Base-by-base conservation (phyloP, 2,888 invertebrate species). In the Melanargia galathea region DNA sequence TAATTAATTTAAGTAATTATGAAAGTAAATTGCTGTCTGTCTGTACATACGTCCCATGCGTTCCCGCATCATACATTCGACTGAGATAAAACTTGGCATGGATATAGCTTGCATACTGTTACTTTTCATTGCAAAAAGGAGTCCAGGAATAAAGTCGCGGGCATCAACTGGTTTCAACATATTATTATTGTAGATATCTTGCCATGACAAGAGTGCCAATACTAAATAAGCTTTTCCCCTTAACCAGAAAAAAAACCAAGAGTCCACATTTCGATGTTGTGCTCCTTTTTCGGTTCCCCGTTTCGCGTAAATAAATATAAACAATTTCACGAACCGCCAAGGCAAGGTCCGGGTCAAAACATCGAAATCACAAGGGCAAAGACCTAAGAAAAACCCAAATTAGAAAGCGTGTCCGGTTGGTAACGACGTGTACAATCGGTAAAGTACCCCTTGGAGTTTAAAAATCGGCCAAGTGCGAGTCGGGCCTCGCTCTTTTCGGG, bases 311-410 rank as follows among this genome's bases (percentile, higher is more conserved):
- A 33, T 35, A 52, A 52, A 52, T 52, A 52, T 52, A 52, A 52
- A 51, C 33, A 18, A 51, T 33, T 16, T 16, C 18, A 51, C 35
- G 18, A 52, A 52, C 33, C 6, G 5, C 18, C 56, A 13, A 62
- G 52, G 33, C 43, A 7, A n/a, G 40, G 40, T 62, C 57, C 57
- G 57, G 62, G 55, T 62, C 30, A n/a, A 49, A 57, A 33, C 33
- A 20, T 51, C 57, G 13, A 58, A 58, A 58, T 43, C 45, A 45
- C 51, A 30, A 58, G 62, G 57, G 51, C 57, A 46, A 62, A 35
- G 57, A 62, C 62, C 57, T 13, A 18, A 33, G n/a, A n/a, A 4
- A 16, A 6, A 6, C 35, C 52, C 20, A 52, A 52, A 35, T 52
- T 13, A 35, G 52, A 52, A 52, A 35, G 52, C 20, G 35, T 18